Conservation (phyloP, 2,797 vertebrate species). For the Gephyroberyx darwinii region DNA sequence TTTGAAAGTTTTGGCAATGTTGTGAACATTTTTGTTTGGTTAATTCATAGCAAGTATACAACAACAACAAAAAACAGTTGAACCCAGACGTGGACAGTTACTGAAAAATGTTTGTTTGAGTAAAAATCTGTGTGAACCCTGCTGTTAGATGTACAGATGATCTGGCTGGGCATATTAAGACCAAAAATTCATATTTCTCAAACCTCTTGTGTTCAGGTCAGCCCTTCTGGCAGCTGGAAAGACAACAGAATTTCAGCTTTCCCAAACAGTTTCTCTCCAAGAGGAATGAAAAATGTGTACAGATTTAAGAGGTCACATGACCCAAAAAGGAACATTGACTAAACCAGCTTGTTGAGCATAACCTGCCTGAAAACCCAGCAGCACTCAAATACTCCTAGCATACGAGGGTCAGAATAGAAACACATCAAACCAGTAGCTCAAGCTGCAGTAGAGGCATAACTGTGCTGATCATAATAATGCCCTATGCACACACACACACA, state of each 20-base stretch:
- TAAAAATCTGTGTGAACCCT: not conserved
- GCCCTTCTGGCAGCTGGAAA: constrained; percentile 2
- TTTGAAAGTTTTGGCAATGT: too few relatives aligned
- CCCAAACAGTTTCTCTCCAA: not conserved
- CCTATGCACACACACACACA: not conserved
- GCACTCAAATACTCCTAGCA: not conserved
- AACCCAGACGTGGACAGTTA: too few relatives aligned
- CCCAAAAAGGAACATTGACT: not conserved
- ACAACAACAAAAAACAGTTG: too few relatives aligned
- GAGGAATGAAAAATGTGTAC: constrained; percentile 8
- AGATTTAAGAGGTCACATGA: not conserved
- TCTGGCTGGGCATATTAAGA: not conserved
- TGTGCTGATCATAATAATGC: not conserved
- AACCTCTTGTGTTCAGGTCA: not conserved
- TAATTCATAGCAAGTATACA: too few relatives aligned
- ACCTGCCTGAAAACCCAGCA: not conserved
- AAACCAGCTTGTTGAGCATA: not conserved
- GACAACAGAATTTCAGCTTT: not conserved
- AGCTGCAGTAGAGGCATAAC: not conserved
- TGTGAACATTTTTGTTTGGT: too few relatives aligned
- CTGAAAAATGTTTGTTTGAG: not conserved
- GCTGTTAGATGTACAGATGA: not conserved
- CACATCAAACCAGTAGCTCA: not conserved
- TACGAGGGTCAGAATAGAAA: constrained; percentile 9
- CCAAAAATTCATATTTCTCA: not conserved